phyloP scores from a whole-genome alignment of 2,797 vertebrate species.

The Amphiprion clarkii region DNA sequence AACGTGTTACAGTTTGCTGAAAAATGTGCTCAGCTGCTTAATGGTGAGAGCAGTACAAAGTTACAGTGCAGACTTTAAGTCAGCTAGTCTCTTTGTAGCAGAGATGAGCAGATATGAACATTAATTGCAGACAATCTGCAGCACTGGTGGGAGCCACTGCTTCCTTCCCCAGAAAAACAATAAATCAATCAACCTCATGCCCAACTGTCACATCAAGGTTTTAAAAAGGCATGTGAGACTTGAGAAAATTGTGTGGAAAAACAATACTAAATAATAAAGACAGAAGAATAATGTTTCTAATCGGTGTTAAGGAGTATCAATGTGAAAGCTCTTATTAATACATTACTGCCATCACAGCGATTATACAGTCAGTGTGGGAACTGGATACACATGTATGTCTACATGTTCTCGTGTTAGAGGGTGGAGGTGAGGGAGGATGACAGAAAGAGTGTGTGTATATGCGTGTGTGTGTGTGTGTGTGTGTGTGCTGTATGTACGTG shows the following conservation, averaged over 20 bases:
- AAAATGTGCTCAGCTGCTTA: too few species aligned
- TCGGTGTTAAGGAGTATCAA: background rate
- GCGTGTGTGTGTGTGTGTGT: constrained; percentile 4
- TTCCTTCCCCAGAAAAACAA: too few species aligned
- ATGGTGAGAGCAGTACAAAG: too few species aligned
- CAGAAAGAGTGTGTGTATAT: background rate
- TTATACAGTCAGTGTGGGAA: constrained; percentile 3
- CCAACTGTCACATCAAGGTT: background rate
- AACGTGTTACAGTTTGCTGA: too few species aligned
- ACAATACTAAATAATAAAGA: background rate
- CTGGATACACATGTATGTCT: constrained; percentile 1
- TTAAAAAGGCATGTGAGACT: background rate
- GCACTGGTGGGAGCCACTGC: background rate
- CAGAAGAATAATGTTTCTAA: too few species aligned
- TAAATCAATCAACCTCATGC: too few species aligned
- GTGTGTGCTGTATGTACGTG: constrained; percentile 28
- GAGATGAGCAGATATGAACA: background rate
- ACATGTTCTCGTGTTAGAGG: constrained; percentile 20
- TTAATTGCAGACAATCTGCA: background rate
- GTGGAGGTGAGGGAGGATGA: constrained; percentile 24
- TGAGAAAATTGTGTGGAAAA: background rate
- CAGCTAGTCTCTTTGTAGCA: background rate
- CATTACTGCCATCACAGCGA: background rate
- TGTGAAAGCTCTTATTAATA: constrained; percentile 6
- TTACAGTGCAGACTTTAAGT: too few species aligned